A percentile compares a stretch with the other conserved stretches of the same genome.
These are phyloP conservation scores for Lepisosteus oculatus DNA, from an alignment of 2,113 vertebrate genomes.

Conservation along the genomic window DNA sequence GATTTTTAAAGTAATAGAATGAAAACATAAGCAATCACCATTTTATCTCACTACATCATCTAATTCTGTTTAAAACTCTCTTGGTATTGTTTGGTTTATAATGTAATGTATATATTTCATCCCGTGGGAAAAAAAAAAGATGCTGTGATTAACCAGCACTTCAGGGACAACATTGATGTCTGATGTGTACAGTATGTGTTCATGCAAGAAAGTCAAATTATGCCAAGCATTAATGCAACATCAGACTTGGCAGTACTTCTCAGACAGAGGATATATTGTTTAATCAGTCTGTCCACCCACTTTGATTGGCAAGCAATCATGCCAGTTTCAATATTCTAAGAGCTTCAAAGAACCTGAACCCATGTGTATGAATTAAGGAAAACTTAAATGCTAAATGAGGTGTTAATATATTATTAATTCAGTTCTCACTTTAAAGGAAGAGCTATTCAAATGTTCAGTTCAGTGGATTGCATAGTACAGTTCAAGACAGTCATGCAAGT, in stretches of 20 bases:
- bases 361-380: slow-evolving; percentile 21
- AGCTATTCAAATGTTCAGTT: neutral
- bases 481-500: neutral
- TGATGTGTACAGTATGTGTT: neutral
- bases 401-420: neutral
- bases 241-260: slow-evolving; percentile 10
- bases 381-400: neutral
- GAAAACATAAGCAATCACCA: too few species aligned
- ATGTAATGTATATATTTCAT: too few species aligned
- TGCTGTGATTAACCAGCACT: neutral
- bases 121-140: neutral
- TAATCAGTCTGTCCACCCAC: slow-evolving; percentile 13
- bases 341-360: slow-evolving; percentile 24
- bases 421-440: neutral
- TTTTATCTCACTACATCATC: too few species aligned
- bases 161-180: neutral
- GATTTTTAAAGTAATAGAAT: too few species aligned
- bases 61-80: too few species aligned
- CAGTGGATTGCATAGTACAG: neutral
- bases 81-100: too few species aligned
- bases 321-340: slow-evolving; percentile 17
- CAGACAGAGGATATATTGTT: slow-evolving; percentile 5
- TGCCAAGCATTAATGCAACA: neutral
- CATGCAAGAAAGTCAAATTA: slow-evolving; percentile 13
- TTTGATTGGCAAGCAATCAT: slow-evolving; percentile 40